Evolutionary conservation across 2,113 vertebrate species (phyloP).

Genomic region (Microtus montanus): DNA sequence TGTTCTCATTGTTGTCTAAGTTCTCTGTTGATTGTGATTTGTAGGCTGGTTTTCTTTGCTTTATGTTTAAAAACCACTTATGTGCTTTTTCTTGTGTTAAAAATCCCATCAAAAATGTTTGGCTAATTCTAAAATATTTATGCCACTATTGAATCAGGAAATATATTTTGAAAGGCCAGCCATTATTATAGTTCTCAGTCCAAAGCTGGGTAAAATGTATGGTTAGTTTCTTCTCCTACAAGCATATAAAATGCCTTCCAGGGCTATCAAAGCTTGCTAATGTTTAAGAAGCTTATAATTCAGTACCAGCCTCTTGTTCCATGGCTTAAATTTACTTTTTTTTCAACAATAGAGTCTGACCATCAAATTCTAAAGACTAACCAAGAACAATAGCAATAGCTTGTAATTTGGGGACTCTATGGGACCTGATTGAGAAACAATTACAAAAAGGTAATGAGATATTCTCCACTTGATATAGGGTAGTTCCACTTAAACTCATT

Average conservation of each 20-base stretch:
- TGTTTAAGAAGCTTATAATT: not conserved
- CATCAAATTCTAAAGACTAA: not conserved
- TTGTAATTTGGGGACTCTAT: not conserved
- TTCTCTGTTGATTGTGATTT: too few species aligned
- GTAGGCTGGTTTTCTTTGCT: too few species aligned
- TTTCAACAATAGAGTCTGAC: not conserved
- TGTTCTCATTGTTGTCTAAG: too few species aligned
- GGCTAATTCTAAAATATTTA: not conserved
- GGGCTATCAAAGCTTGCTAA: not conserved
- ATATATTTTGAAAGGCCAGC: not conserved
- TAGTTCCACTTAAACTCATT: not conserved
- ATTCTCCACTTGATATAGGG: not conserved
- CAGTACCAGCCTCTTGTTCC: not conserved
- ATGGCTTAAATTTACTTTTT: not conserved
- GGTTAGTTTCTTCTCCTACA: not conserved
- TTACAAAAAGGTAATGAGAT: not conserved
- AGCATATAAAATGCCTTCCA: too few species aligned
- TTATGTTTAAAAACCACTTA: not conserved
- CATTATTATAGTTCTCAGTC: not conserved
- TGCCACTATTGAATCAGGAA: not conserved
- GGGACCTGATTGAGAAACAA: not conserved
- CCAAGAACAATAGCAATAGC: not conserved
- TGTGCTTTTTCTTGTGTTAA: not conserved
- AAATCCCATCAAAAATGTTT: not conserved
- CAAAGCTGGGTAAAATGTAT: not conserved